Base-by-base conservation (phyloP, 2,888 invertebrate genomes). In the Tanytarsus gracilentus region DNA sequence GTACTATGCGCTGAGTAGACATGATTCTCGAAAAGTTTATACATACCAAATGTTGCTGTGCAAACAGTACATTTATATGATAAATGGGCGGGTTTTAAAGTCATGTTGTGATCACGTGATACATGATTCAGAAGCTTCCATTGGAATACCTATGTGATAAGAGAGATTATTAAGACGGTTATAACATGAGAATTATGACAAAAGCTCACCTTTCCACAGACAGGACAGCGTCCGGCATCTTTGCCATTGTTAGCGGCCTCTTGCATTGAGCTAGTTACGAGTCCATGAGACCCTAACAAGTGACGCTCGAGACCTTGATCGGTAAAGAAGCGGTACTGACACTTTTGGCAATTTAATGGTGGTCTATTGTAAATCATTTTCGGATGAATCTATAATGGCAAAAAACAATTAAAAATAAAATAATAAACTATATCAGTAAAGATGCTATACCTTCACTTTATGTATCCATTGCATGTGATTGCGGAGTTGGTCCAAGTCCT, bases 381-480 rank as follows among this genome's bases (percentile, higher is more conserved):
- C 61, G 93, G 92, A 75, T 93, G 93, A 68, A 94, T 94, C 73
- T 74, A 53, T n/a, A 2, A 65, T 55, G 33, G 44, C 21, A 25
- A 6, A 39, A 39, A 18, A 44, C 7, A 9, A 21, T 44, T 21
- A 2, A 36, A 30, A 56, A 39, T 49, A 39, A 56, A 59, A 55
- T 27, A 33, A 33, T 30, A 25, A 51, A 4, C 21, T 25, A 3
- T n/a, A 23, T 30, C 27, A 3, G 8, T 7, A 14, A 39, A 30
- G 11, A 29, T 44, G n/a, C n/a, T n/a, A n/a, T 62, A 74, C 74
- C 75, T 93, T 93, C 66, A 93, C 91, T 81, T 95, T 94, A 74
- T 96, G 96, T 72, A 95, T 94, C 90, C 93, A 95, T 70, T 93
- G 94, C 91, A 96, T 95, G 71, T 96, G 96, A 72, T 94, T 94